These are phyloP conservation scores for Listronotus oregonensis DNA, from an alignment of 1,140 invertebrate genomes.

Conservation along the genomic window DNA sequence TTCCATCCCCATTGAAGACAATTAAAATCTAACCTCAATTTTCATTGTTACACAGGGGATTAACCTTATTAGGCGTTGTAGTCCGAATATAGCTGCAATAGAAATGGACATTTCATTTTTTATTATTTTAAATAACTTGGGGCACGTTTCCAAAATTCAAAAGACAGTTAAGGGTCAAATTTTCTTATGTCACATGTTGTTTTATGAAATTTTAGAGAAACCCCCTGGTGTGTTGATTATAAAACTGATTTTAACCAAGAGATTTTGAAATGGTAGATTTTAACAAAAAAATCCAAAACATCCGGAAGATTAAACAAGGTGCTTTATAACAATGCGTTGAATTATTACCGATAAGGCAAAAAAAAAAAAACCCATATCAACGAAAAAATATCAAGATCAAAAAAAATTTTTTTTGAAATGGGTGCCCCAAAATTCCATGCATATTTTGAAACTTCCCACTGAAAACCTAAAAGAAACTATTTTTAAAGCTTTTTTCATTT, in stretches of 20 bases:
- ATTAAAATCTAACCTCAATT: slow-evolving; percentile 14
- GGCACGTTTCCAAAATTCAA: background rate
- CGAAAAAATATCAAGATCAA: no score
- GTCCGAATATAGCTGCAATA: background rate
- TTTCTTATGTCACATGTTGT: background rate
- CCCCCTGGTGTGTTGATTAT: background rate
- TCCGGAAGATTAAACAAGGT: no score
- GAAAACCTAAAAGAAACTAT: no score
- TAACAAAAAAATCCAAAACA: background rate
- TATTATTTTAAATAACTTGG: background rate
- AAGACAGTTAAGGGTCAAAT: background rate
- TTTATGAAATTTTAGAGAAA: slow-evolving; percentile 1
- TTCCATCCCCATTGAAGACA: slow-evolving; percentile 22
- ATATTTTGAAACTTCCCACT: no score
- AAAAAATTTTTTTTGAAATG: no score
- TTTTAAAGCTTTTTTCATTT: no score
- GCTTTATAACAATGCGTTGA: no score
- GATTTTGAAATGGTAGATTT: no score
- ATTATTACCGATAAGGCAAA: no score
- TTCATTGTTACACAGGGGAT: slow-evolving; percentile 22
- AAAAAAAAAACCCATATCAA: no score
- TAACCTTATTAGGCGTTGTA: slow-evolving; percentile 18
- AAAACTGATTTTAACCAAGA: background rate
- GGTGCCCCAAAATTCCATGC: no score
- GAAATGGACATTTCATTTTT: slow-evolving; percentile 13